A percentile compares a stretch with the other conserved stretches of the same genome.
Evolutionary conservation across 2,888 invertebrate species (phyloP).

Genomic region (Leptopterna dolabrata): DNA sequence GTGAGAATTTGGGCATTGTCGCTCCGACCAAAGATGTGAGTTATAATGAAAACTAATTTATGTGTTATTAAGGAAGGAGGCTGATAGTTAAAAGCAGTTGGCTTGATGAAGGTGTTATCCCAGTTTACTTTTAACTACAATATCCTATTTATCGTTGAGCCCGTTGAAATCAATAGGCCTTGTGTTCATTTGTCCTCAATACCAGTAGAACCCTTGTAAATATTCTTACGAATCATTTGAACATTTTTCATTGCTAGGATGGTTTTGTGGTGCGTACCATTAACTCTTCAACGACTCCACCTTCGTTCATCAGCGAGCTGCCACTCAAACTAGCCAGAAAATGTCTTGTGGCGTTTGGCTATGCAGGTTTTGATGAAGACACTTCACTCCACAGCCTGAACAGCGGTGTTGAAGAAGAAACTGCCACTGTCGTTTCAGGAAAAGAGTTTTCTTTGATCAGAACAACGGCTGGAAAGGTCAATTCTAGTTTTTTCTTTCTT

Average conservation of each 20-base stretch:
- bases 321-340: constrained; percentile 82
- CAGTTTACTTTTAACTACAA: too few relatives aligned
- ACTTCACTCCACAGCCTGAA: constrained; percentile 68
- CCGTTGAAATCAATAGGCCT: too few relatives aligned
- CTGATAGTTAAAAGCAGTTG: too few relatives aligned
- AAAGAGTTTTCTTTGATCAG: constrained; percentile 90
- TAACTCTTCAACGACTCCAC: constrained; percentile 73
- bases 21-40: constrained; percentile 82
- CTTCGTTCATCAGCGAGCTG: constrained; percentile 73
- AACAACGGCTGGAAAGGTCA: constrained; percentile 86
- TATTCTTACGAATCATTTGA: too few relatives aligned
- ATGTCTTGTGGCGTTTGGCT: constrained; percentile 81
- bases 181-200: too few relatives aligned
- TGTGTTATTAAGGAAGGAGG: too few relatives aligned
- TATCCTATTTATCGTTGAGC: too few relatives aligned
- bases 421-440: constrained; percentile 81
- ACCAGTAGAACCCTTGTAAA: too few relatives aligned
- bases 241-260: constrained; percentile 70
- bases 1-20: constrained; percentile 81
- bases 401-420: constrained; percentile 80
- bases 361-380: constrained; percentile 79
- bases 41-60: neutral
- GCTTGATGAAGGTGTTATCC: too few relatives aligned
- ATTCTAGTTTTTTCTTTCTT: too few relatives aligned
- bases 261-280: constrained; percentile 82